Conservation (phyloP, 2,888 invertebrate genomes). For the Eupithecia dodoneata region DNA sequence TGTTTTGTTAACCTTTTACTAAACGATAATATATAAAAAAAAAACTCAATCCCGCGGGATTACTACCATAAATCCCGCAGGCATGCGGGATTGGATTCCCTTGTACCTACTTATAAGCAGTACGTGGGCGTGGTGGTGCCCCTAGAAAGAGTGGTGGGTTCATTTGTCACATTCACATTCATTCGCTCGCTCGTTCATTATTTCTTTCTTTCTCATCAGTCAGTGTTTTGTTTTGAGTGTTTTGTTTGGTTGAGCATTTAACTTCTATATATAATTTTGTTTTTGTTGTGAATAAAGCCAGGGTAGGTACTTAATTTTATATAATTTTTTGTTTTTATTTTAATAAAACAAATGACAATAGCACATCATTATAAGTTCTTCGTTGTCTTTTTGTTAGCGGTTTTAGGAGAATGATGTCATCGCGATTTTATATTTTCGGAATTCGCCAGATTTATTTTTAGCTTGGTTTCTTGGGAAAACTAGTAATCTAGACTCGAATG, state of each 20-base stretch:
- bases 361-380: background rate
- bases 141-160: background rate
- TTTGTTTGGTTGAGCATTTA: background rate
- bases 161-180: background rate
- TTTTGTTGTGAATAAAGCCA: background rate
- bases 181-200: background rate
- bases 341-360: background rate
- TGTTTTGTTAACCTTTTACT: too few relatives aligned
- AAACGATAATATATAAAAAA: too few relatives aligned
- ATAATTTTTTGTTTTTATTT: background rate
- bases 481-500: slow-evolving; percentile 1
- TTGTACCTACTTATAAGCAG: too few relatives aligned
- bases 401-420: background rate
- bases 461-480: background rate
- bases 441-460: slow-evolving; percentile 6
- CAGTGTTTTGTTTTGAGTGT: background rate
- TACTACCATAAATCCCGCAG: too few relatives aligned
- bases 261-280: background rate
- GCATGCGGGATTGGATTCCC: too few relatives aligned
- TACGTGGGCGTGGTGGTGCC: too few relatives aligned
- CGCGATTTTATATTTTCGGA: background rate
- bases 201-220: background rate
- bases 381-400: background rate
- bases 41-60: too few relatives aligned
- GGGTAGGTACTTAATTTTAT: background rate